Base-by-base conservation (phyloP, 2,888 invertebrate genomes). In the Mechanitis mazaeus region DNA sequence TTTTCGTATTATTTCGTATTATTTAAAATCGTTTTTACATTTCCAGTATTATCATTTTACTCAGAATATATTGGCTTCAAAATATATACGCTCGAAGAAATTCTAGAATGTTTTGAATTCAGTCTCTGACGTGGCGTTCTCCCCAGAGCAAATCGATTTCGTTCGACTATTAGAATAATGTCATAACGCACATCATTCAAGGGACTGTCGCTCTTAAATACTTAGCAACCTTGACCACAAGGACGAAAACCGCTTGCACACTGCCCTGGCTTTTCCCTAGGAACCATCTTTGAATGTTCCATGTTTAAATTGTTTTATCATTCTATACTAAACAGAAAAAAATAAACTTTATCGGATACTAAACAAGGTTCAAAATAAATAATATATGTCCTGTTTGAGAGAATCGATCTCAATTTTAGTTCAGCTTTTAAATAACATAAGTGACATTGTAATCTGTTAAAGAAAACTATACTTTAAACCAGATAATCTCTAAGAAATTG, bases 131-230 rank as follows among this genome's bases (percentile, higher is more conserved):
- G 73, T 75, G 75, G 74, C 80, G 70, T 71, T 80, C 81, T 83
- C 83, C 81, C 81, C 81, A 84, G 88, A 90, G 86, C 76, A 87
- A 83, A 90, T 90, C 90, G 89, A 89, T 88, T 81, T 82, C 65
- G 70, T 60, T 71, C 67, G 63, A 54, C 68, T 71, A 72, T 60
- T 71, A 64, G 55, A 61, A 79, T 58, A 86, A 83, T 67, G 74
- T 64, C 75, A 42, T 75, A 84, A 73, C 71, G 69, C 7, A 28
- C 59, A 3, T 11, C 0, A 3, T 56, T 4, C 71, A 83, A 20
- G 58, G 72, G 6, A 86, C 72, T 73, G 59, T 72, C 62, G 67
- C 59, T 75, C 61, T 45, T 70, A 75, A 61, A 0, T 2, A 28
- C 3, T 3, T 6, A 45, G 55, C 33, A 58, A 42, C 47, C 31